Percentiles rank a stretch among this genome's conserved stretches.
These are phyloP conservation scores for Thomomys bottae DNA, from an alignment of 2,113 vertebrate genomes.

Conservation along the genomic window DNA sequence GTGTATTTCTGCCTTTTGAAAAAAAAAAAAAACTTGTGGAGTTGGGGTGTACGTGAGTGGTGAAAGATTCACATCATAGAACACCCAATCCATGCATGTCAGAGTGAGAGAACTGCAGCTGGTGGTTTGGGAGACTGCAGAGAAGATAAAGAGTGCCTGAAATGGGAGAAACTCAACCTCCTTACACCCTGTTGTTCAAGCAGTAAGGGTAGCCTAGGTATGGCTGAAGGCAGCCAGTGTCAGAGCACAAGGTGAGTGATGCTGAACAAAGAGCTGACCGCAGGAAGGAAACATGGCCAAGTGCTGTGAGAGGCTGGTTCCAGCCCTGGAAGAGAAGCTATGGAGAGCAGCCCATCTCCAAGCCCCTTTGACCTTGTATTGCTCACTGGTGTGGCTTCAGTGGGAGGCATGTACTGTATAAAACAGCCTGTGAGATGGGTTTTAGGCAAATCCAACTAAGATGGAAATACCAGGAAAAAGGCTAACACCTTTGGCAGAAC, in stretches of 20 bases:
- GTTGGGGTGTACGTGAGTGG: background rate
- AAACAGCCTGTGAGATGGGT: background rate
- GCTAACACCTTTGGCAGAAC: background rate
- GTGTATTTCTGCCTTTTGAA: slow-evolving; percentile 20
- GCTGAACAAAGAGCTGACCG: background rate
- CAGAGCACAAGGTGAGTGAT: background rate
- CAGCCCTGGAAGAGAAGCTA: fast-evolving
- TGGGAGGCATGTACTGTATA: background rate
- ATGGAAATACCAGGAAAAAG: background rate
- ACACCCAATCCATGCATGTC: background rate
- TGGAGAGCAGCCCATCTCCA: background rate
- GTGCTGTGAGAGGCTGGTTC: fast-evolving
- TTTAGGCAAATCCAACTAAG: background rate
- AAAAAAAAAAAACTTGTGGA: background rate
- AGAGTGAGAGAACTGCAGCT: background rate
- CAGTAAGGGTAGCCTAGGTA: background rate
- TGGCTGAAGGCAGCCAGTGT: background rate
- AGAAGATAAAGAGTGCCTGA: background rate
- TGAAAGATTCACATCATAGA: background rate
- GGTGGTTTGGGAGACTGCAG: background rate
- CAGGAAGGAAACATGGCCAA: background rate
- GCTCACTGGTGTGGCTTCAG: background rate
- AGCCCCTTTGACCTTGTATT: background rate
- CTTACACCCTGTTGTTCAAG: background rate
- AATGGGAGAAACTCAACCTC: background rate